Conservation (phyloP, 2,888 invertebrate species). For the Myopa tessellatipennis region DNA sequence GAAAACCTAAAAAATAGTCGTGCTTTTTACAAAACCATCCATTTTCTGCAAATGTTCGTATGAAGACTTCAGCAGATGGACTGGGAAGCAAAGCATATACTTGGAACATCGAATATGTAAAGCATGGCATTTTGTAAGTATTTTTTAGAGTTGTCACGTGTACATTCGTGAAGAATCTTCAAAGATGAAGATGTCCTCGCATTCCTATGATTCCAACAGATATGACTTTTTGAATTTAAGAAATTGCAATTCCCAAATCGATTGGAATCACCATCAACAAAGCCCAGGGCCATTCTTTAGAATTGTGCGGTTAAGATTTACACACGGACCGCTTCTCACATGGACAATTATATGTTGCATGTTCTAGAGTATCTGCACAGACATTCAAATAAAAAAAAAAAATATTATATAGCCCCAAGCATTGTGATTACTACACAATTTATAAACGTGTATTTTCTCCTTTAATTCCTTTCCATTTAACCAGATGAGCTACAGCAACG, state of each 20-base stretch:
- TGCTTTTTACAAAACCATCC: neutral
- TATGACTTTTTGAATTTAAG: neutral
- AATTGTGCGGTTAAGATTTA: constrained; percentile 12
- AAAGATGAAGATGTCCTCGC: neutral
- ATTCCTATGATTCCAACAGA: neutral
- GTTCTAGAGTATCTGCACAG: constrained; percentile 2
- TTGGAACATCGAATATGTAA: too few relatives aligned
- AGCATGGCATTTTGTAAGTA: too few relatives aligned
- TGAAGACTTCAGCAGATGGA: neutral
- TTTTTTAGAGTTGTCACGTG: too few relatives aligned
- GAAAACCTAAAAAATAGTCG: neutral
- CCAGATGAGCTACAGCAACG: neutral
- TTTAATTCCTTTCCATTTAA: neutral
- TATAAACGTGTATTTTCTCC: too few relatives aligned
- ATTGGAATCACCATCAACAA: constrained; percentile 22
- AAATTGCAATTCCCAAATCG: neutral
- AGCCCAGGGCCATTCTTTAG: constrained; percentile 25
- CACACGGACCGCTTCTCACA: neutral
- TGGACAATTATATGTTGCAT: constrained; percentile 13
- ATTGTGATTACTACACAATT: too few relatives aligned
- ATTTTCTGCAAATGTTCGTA: neutral
- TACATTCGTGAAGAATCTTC: too few relatives aligned
- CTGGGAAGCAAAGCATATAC: too few relatives aligned
- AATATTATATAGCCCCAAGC: neutral
- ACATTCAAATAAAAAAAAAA: too few relatives aligned